Evolutionary conservation across 2,113 vertebrate genomes (phyloP).

Genomic region (Pardalotus punctatus): DNA sequence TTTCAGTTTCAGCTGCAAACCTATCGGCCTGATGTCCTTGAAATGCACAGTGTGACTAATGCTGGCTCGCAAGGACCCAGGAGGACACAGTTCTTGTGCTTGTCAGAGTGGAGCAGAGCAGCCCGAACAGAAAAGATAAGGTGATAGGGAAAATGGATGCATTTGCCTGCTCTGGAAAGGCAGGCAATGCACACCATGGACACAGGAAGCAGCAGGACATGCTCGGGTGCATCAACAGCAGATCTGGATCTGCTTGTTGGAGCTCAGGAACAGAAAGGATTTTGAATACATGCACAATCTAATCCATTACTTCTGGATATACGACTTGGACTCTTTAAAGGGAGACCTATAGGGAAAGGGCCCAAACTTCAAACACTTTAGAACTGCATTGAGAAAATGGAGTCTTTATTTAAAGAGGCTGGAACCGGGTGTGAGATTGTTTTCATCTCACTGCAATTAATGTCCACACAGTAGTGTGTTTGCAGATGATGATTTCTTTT

Average conservation of each 20-base stretch:
- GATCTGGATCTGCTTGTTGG: neutral
- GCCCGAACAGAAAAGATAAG: constrained; percentile 22
- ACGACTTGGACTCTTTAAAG: neutral
- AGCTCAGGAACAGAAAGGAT: neutral
- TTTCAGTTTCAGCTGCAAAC: constrained; percentile 53
- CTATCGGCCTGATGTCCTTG: constrained; percentile 47
- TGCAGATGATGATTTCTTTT: neutral
- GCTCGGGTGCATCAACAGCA: neutral
- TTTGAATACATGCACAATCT: neutral
- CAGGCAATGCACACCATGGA: neutral
- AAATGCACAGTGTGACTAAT: constrained; percentile 58
- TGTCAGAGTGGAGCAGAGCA: constrained; percentile 52
- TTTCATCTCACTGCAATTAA: neutral
- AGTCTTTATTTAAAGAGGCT: neutral
- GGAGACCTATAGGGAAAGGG: neutral
- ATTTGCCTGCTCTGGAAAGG: neutral
- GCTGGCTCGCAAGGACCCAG: constrained; percentile 31
- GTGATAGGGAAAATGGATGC: neutral
- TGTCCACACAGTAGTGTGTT: neutral
- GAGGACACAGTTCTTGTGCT: constrained; percentile 50
- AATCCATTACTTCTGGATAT: neutral
- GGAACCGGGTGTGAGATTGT: neutral
- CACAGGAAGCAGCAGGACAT: neutral
- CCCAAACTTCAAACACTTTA: neutral
- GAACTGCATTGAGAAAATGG: neutral